Evolutionary conservation across 2,888 invertebrate species (phyloP), one percentile per base, ranked within the genome.

Genomic region (Neoaliturus tenellus): DNA sequence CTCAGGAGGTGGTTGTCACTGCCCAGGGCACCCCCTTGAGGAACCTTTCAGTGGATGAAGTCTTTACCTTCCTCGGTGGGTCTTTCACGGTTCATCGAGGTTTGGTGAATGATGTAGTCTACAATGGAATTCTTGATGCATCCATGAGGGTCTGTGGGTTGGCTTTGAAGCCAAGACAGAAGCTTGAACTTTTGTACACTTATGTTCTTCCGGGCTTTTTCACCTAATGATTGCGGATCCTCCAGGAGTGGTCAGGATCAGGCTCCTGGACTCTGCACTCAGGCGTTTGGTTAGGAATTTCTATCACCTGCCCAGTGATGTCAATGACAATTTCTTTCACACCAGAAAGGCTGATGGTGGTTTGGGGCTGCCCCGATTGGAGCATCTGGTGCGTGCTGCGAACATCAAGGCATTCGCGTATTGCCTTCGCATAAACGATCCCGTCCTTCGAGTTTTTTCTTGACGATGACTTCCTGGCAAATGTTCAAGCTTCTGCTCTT

Each of bases 241-340:
- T n/a, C n/a, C n/a, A n/a, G n/a, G n/a, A n/a, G n/a, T n/a, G n/a
- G n/a, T n/a, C n/a, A n/a, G n/a, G n/a, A n/a, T n/a, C n/a, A n/a
- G n/a, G n/a, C n/a, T n/a, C n/a, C n/a, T n/a, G n/a, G n/a, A n/a
- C n/a, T n/a, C n/a, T n/a, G n/a, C n/a, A n/a, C n/a, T 69, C n/a
- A 20, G 84, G 20, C 23, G 31, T 12, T 4, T 55, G 4, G 28
- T 81, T 0, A 85, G 75, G n/a, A 35, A 1, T 0, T 39, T 82
- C 3, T 14, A 82, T 12, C 89, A 89, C 86, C 84, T 90, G 80
- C 88, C 88, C 41, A 86, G 87, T 55, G 84, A 82, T 0, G 86
- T 86, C 88, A 39, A 20, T 23, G 23, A n/a, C n/a, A n/a, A n/a
- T n/a, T n/a, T n/a, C n/a, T n/a, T n/a, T n/a, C n/a, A n/a, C n/a